These are phyloP conservation scores for Yponomeuta sedellus DNA, from an alignment of 2,888 invertebrate species.

Conservation along the genomic window DNA sequence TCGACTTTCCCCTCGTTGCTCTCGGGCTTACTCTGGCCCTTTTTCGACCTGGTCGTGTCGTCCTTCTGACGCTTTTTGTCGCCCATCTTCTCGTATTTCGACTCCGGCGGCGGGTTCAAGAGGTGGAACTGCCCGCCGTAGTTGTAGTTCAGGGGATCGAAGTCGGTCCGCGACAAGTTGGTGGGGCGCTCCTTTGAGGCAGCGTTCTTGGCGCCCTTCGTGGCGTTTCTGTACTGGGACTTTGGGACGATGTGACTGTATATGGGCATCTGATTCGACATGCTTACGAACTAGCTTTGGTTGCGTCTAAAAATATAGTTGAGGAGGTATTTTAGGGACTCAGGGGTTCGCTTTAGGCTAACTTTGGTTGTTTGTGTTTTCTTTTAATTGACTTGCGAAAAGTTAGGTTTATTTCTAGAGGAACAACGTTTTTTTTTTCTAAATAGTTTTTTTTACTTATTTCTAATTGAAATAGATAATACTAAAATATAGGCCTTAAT, in stretches of 20 bases:
- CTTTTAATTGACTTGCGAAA: conserved; percentile 53
- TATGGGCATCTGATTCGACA: conserved; percentile 71
- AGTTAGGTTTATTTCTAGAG: conserved; percentile 45
- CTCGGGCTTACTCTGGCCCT: conserved; percentile 11
- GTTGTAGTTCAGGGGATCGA: conserved; percentile 81
- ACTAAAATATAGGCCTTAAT: conserved; percentile 39
- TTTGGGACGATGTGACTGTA: conserved; percentile 71
- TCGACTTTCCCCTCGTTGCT: conserved; percentile 60
- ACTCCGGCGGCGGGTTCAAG: conserved; percentile 38
- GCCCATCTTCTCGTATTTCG: conserved; percentile 22
- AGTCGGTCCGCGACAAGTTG: conserved; percentile 63
- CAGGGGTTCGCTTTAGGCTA: conserved; percentile 28
- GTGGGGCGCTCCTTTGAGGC: conserved; percentile 35
- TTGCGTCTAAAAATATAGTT: conserved; percentile 31
- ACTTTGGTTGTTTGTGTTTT: conserved; percentile 39
- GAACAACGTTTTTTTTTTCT: conserved; percentile 43
- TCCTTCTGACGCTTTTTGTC: conserved; percentile 38
- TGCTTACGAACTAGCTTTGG: conserved; percentile 63
- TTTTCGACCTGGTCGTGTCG: conserved; percentile 30
- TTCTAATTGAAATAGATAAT: not conserved
- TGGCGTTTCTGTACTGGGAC: conserved; percentile 41
- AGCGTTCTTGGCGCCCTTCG: conserved; percentile 28
- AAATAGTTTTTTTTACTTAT: not conserved
- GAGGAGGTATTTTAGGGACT: conserved; percentile 22
- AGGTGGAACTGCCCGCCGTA: conserved; percentile 64